Evolutionary conservation across 2,797 vertebrate genomes (phyloP).

Genomic region (Orientallactaga sibirica): DNA sequence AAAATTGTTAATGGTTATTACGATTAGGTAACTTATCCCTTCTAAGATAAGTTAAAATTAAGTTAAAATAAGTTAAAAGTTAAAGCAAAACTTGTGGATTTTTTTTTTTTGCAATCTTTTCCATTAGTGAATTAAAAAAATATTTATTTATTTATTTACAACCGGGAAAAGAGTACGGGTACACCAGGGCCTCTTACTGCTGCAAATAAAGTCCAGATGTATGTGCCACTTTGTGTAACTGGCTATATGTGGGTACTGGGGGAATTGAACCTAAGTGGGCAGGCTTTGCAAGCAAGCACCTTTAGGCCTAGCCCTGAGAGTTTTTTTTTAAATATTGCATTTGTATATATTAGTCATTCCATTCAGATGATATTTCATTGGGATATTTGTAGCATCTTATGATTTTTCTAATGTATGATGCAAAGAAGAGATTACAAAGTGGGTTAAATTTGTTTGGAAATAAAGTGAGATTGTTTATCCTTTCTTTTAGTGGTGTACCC

Average conservation of each 20-base stretch:
- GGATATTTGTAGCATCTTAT: neutral
- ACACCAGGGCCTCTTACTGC: no score
- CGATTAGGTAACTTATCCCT: conserved; percentile 8
- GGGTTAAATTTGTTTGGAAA: conserved; percentile 33
- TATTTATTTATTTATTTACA: no score
- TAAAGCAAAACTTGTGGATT: neutral
- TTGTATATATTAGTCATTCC: neutral
- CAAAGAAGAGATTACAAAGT: conserved; percentile 25
- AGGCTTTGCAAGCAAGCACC: no score
- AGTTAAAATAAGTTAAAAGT: no score
- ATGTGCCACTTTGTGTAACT: no score
- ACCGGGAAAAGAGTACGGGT: no score
- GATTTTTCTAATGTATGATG: neutral
- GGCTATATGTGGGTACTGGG: no score
- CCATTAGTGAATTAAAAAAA: neutral
- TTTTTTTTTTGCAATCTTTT: conserved; percentile 24
- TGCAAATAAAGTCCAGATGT: no score
- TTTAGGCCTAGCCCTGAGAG: no score
- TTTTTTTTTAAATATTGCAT: neutral
- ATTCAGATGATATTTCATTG: neutral
- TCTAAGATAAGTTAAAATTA: neutral
- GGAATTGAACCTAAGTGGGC: no score
- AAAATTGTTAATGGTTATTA: conserved; percentile 16
- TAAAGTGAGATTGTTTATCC: neutral
- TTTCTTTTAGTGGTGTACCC: neutral